These are phyloP conservation scores for Oceanodroma leucorhoa DNA, from an alignment of 2,797 vertebrate species.

Conservation along the genomic window DNA sequence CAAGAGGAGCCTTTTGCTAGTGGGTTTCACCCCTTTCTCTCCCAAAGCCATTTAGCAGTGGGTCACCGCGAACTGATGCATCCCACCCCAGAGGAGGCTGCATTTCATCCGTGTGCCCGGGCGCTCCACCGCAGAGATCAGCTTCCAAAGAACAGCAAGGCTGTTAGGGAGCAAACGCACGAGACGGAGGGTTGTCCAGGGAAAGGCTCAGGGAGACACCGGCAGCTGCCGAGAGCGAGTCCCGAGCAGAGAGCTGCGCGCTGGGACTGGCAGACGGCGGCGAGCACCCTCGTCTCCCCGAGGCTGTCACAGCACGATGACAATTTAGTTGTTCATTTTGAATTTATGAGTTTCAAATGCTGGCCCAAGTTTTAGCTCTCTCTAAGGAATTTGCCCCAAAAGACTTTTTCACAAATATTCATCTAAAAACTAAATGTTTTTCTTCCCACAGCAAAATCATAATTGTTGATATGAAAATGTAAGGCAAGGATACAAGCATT, in stretches of 20 bases:
- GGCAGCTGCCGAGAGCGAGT: neutral
- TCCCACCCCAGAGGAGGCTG: neutral
- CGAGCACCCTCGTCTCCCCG: neutral
- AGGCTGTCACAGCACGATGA: neutral
- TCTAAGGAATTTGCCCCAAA: neutral
- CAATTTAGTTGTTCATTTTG: neutral
- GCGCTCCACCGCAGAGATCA: neutral
- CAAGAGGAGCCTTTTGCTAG: neutral
- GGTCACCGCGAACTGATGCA: neutral
- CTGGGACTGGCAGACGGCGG: neutral
- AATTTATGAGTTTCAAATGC: neutral
- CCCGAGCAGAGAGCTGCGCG: neutral
- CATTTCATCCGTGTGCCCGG: neutral
- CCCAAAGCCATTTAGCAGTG: neutral
- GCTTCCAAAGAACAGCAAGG: neutral
- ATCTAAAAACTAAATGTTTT: neutral
- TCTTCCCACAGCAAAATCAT: neutral
- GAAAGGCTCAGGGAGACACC: neutral
- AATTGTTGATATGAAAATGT: neutral
- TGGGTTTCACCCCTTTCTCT: neutral
- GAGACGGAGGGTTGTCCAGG: neutral
- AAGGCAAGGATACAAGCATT: neutral
- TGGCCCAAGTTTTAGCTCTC: neutral
- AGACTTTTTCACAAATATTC: neutral
- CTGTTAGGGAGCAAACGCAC: fast-evolving